Evolutionary conservation across 2,797 vertebrate genomes (phyloP).

Genomic region (Lutjanus argentimaculatus): DNA sequence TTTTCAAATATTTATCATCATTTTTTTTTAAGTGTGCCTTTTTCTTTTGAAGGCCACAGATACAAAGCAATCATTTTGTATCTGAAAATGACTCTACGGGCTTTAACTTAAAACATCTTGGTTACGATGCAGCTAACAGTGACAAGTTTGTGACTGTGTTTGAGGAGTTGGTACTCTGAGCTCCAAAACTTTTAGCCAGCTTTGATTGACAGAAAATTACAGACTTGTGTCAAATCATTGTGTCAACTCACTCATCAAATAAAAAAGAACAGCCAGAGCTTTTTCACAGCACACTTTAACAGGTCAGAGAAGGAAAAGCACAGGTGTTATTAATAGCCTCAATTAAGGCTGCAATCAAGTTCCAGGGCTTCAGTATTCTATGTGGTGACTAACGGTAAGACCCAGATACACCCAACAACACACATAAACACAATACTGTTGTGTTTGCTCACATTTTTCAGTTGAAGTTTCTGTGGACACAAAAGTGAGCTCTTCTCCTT

Average conservation of each 20-base stretch:
- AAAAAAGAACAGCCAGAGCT: neutral
- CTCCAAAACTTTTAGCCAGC: neutral
- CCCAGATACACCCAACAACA: neutral
- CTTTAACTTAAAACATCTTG: neutral
- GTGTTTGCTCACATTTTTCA: no score
- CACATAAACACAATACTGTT: no score
- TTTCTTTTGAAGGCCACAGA: neutral
- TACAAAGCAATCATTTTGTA: neutral
- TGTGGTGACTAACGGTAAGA: neutral
- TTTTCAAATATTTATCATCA: neutral
- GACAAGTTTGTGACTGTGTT: neutral
- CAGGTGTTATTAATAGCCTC: neutral
- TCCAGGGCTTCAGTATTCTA: neutral
- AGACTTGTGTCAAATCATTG: neutral
- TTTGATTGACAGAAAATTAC: neutral
- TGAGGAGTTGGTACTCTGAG: neutral
- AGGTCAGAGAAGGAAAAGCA: neutral
- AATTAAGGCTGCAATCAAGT: neutral
- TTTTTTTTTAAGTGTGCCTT: neutral
- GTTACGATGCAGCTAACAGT: no score
- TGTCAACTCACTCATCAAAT: neutral
- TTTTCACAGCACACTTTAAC: neutral
- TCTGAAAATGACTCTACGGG: neutral
- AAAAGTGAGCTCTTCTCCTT: no score
- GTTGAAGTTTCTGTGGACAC: no score